phyloP scores from a whole-genome alignment of 2,888 invertebrate genomes.

The Sarcophaga variegata region DNA sequence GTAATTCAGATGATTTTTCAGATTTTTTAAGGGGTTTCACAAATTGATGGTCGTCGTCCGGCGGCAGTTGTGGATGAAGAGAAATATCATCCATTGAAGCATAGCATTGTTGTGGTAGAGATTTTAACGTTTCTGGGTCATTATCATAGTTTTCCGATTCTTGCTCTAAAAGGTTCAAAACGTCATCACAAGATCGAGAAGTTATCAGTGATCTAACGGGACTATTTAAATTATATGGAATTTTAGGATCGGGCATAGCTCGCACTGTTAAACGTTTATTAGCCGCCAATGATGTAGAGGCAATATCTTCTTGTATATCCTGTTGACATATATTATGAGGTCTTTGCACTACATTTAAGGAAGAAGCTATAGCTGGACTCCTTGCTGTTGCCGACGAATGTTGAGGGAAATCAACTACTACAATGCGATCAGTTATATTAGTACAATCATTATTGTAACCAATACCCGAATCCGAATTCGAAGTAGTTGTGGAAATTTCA shows the following conservation, averaged over 20 bases:
- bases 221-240: constrained; percentile 81
- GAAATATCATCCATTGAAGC: constrained; percentile 85
- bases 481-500: constrained; percentile 91
- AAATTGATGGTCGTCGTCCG: constrained; percentile 59
- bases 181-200: constrained; percentile 84
- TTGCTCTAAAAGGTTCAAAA: constrained; percentile 81
- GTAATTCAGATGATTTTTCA: constrained; percentile 11
- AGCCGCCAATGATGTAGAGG: constrained; percentile 51
- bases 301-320: constrained; percentile 54
- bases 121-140: constrained; percentile 33
- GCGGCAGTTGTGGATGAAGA: constrained; percentile 79
- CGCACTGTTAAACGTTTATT: constrained; percentile 84
- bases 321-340: constrained; percentile 65
- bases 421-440: constrained; percentile 90
- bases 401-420: constrained; percentile 88
- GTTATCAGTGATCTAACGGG: constrained; percentile 78
- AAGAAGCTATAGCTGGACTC: constrained; percentile 16
- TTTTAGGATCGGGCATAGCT: constrained; percentile 85
- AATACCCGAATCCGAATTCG: constrained; percentile 97
- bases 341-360: constrained; percentile 28
- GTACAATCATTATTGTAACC: constrained; percentile 95
- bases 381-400: constrained; percentile 37
- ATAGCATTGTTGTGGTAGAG: constrained; percentile 73
- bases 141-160: constrained; percentile 52
- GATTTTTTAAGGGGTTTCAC: constrained; percentile 38